These are phyloP conservation scores for Paguma larvata DNA, from an alignment of 2,797 vertebrate species.

Conservation along the genomic window DNA sequence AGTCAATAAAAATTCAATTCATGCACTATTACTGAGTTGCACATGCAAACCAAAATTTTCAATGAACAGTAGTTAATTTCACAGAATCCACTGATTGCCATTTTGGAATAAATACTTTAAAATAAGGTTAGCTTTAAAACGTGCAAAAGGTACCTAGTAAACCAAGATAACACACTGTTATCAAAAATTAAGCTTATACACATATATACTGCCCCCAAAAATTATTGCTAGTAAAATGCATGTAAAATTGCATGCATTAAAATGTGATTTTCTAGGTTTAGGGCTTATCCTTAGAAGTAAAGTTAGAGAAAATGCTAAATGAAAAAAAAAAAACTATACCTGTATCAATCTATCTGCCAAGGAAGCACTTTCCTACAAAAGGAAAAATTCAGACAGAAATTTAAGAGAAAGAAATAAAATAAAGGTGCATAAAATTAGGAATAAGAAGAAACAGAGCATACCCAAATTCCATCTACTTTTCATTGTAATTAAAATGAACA, in stretches of 20 bases:
- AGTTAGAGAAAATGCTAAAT: slow-evolving; percentile 86
- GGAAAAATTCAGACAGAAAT: slow-evolving; percentile 94
- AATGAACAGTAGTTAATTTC: slow-evolving; percentile 85
- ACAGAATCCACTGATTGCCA: slow-evolving; percentile 77
- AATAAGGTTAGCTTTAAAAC: slow-evolving; percentile 86
- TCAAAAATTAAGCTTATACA: slow-evolving; percentile 82
- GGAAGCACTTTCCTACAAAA: slow-evolving; percentile 99
- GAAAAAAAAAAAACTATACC: slow-evolving; percentile 92
- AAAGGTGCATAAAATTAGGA: slow-evolving; percentile 89
- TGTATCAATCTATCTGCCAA: slow-evolving; percentile 99
- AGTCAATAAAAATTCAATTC: slow-evolving; percentile 86
- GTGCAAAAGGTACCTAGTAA: slow-evolving; percentile 86
- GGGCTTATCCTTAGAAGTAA: slow-evolving; percentile 68
- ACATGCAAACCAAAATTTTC: slow-evolving; percentile 89
- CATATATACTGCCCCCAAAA: slow-evolving; percentile 79
- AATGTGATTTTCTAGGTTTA: slow-evolving; percentile 80
- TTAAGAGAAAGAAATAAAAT: slow-evolving; percentile 91
- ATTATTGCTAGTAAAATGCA: slow-evolving; percentile 85
- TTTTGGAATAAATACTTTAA: slow-evolving; percentile 81
- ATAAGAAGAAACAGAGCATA: slow-evolving; percentile 89
- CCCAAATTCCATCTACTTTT: slow-evolving; percentile 90
- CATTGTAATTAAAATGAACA: slow-evolving; percentile 64
- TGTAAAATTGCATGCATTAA: slow-evolving; percentile 90
- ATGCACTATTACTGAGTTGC: slow-evolving; percentile 89
- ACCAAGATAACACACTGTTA: slow-evolving; percentile 70